phyloP scores from a whole-genome alignment of 2,113 vertebrate genomes.

The Enhydra lutris region DNA sequence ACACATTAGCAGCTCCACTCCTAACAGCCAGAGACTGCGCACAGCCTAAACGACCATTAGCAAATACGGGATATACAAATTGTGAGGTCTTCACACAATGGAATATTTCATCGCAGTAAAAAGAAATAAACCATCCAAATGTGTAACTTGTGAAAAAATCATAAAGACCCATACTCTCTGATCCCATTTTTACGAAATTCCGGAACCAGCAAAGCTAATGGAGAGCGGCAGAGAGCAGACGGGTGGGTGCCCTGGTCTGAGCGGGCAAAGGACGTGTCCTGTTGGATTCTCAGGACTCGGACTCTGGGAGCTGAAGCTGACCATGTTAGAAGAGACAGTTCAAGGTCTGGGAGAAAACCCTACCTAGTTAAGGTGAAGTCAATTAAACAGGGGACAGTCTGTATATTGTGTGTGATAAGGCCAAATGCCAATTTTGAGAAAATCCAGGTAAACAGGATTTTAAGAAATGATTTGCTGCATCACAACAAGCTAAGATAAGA shows the following conservation, averaged over 20 bases:
- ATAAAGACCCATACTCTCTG: fast-evolving
- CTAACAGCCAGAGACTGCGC: not conserved
- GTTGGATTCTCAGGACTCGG: fast-evolving
- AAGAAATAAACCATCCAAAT: not conserved
- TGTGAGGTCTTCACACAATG: fast-evolving
- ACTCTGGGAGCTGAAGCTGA: not conserved
- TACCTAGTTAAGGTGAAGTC: not conserved
- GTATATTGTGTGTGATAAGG: not conserved
- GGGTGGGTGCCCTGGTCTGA: not conserved
- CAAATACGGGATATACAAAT: fast-evolving
- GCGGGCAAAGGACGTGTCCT: fast-evolving
- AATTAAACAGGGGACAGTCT: not conserved
- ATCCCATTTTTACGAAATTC: not conserved
- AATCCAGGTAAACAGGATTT: not conserved
- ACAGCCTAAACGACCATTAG: not conserved
- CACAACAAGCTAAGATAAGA: not conserved
- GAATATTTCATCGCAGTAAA: not conserved
- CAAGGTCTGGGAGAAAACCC: not conserved
- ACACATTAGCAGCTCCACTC: not conserved
- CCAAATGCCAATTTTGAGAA: not conserved
- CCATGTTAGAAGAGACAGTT: no score
- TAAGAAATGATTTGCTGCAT: not conserved
- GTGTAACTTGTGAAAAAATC: not conserved
- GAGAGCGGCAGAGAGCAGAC: not conserved
- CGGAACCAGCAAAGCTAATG: not conserved